These are phyloP conservation scores for Drosophila kepulauana DNA, from an alignment of 1,140 invertebrate genomes.

Conservation along the genomic window DNA sequence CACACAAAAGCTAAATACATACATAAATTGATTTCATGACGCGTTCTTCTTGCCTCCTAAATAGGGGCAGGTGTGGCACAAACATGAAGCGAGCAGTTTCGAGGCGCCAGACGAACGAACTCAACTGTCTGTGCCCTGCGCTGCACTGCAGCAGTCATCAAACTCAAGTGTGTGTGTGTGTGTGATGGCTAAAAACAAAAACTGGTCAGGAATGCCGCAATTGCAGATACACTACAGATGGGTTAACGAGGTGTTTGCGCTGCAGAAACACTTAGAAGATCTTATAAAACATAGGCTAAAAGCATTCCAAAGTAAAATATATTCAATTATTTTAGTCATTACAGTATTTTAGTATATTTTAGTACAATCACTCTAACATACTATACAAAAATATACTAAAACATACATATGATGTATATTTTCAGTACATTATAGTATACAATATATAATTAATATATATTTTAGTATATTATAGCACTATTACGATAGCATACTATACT, in stretches of 20 bases:
- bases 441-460: too few relatives aligned
- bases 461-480: too few relatives aligned
- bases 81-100: too few relatives aligned
- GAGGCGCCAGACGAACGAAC: background rate
- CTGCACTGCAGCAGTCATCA: constrained; percentile 44
- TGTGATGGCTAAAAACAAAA: constrained; percentile 17
- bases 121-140: constrained; percentile 1
- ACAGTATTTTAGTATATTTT: too few relatives aligned
- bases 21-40: constrained; percentile 76
- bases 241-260: background rate
- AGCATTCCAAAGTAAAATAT: too few relatives aligned
- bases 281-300: background rate
- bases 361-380: too few relatives aligned
- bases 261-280: too few relatives aligned
- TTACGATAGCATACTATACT: too few relatives aligned
- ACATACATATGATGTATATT: too few relatives aligned
- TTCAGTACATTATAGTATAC: too few relatives aligned
- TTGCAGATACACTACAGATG: constrained; percentile 2
- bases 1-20: constrained; percentile 61
- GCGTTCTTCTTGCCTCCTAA: constrained; percentile 24
- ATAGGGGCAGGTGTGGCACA: constrained; percentile 15
- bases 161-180: constrained; percentile 22
- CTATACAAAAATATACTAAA: too few relatives aligned
- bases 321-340: too few relatives aligned
- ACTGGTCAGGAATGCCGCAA: background rate